These are phyloP conservation scores for Acanthurus lineatus DNA, from an alignment of 2,797 vertebrate species.

Conservation along the genomic window DNA sequence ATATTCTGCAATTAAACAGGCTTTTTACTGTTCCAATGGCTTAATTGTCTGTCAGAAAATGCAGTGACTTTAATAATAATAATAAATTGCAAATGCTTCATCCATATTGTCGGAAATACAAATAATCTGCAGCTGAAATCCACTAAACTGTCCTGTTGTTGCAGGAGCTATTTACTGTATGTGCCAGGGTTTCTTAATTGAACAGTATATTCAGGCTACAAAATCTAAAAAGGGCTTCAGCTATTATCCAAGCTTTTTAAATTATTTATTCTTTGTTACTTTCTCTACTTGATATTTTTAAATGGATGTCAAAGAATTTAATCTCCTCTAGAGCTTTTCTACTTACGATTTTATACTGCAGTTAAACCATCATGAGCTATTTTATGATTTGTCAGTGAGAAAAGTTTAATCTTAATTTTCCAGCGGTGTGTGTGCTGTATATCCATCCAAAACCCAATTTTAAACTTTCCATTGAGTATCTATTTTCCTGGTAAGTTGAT, in stretches of 20 bases:
- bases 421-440: not conserved
- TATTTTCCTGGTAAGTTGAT: not conserved
- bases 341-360: conserved; percentile 1
- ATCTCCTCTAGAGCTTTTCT: not conserved
- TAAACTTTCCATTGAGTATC: not conserved
- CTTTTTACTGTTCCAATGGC: conserved; percentile 73
- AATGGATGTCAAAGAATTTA: not conserved
- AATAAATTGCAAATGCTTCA: not conserved
- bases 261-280: conserved; percentile 25
- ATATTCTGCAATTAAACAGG: conserved; percentile 84
- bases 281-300: conserved; percentile 1
- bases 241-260: not conserved
- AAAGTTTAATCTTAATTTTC: conserved; percentile 15
- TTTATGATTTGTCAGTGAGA: conserved; percentile 14
- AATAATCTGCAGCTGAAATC: not conserved
- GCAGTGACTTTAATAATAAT: not conserved
- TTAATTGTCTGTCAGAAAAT: conserved; percentile 26
- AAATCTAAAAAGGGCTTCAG: not conserved
- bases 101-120: not conserved
- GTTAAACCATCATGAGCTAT: conserved; percentile 10
- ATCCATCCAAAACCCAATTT: conserved; percentile 22
- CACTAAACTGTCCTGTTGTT: not conserved
- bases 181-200: conserved; percentile 2
- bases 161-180: not conserved
- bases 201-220: not conserved